A percentile compares a stretch with the other conserved stretches of the same genome.
These are phyloP conservation scores for Cheilosia grossa DNA, from an alignment of 2,888 invertebrate genomes.

Conservation along the genomic window DNA sequence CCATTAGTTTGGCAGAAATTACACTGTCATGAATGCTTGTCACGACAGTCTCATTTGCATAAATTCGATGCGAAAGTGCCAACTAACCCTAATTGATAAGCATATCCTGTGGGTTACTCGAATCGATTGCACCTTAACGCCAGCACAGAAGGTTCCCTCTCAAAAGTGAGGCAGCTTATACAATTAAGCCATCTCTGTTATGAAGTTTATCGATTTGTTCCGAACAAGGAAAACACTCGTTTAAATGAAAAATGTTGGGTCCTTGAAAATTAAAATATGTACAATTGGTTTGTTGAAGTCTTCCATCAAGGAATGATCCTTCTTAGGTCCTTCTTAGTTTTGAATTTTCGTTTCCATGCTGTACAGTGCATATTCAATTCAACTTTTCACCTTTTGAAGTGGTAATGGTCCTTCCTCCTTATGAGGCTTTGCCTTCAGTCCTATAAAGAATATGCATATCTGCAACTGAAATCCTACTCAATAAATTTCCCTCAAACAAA, in stretches of 20 bases:
- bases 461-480: too few relatives aligned
- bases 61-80: constrained; percentile 39
- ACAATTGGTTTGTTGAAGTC: too few relatives aligned
- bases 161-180: background rate
- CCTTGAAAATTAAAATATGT: too few relatives aligned
- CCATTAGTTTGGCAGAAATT: constrained; percentile 49
- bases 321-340: too few relatives aligned
- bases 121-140: constrained; percentile 1
- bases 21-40: constrained; percentile 43
- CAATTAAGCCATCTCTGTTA: constrained; percentile 1
- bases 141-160: background rate
- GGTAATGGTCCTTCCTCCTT: too few relatives aligned
- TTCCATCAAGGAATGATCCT: too few relatives aligned
- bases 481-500: too few relatives aligned
- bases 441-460: too few relatives aligned
- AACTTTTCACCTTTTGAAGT: too few relatives aligned
- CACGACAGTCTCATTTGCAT: constrained; percentile 54
- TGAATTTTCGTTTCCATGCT: too few relatives aligned
- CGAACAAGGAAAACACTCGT: background rate
- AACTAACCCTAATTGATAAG: constrained; percentile 49
- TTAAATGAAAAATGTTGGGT: background rate
- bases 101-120: constrained; percentile 17
- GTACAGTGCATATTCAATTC: too few relatives aligned
- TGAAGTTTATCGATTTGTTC: background rate
- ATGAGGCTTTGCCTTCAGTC: too few relatives aligned